Evolutionary conservation across 2,113 vertebrate genomes (phyloP), one percentile per base, ranked within the genome.

Genomic region (Cyrtonyx montezumae): DNA sequence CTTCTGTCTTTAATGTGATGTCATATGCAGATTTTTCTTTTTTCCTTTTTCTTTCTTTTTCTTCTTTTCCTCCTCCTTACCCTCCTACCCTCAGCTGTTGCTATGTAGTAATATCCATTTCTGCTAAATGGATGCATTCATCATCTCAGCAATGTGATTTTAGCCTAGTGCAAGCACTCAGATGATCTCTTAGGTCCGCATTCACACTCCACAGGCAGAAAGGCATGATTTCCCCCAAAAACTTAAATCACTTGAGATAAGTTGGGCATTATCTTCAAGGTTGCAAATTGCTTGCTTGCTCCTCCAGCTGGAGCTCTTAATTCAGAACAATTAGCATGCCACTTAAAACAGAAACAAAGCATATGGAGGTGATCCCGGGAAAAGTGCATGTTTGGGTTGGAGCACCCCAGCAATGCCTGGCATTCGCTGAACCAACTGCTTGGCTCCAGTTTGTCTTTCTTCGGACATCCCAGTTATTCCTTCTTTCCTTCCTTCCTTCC

Each of bases 261-360:
- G 80, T 93, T 97, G 97, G 91, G 93, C 55, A 42, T 97, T 97
- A 94, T 96, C 96, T 97, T 97, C 94, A 93, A 95, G 89, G 96
- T 73, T 97, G 92, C 94, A 97, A 97, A 97, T 55, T 92, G 97
- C 94, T 95, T 95, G 97, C 96, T 97, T 98, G 97, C 94, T 97
- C 86, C 96, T 97, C 96, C 97, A 98, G 97, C 97, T 97, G 97
- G 97, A 97, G 97, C 91, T 93, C 95, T 97, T 97, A 97, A 95
- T 97, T 97, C 96, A 96, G 96, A 97, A 97, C 97, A 97, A 97
- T 98, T 97, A 98, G 81, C 61, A 7, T 12, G 55, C 94, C 65
- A 51, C 95, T 97, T 95, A 87, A 95, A 97, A 77, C 37, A 34
- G 78, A 95, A 95, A 95, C 36, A 63, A 91, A 90, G 73, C 96